Base-by-base conservation (phyloP, 1,140 invertebrate genomes). In the Acromyrmex charruanus region DNA sequence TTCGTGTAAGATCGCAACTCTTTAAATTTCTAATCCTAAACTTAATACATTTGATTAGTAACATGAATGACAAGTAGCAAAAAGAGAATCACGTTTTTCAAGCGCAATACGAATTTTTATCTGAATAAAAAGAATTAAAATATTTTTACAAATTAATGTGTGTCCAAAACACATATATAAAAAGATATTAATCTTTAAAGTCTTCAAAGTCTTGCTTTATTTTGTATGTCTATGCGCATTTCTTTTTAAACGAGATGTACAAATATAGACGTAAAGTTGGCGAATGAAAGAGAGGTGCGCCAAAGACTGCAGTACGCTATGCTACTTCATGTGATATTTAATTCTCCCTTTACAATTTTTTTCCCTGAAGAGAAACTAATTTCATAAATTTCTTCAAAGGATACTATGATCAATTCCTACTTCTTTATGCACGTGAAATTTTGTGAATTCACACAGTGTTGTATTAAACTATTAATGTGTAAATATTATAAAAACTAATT, bases 401-500 rank as follows among this genome's bases (percentile, higher is more conserved):
- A 28, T 39, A 39, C 39, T 51, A 31, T 82, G 18, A 21, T 61
- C 51, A 84, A 61, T 84, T 84, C 39, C 69, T 69, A 61, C 7
- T 75, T 75, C 9, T 84, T 39, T 49, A 75, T 84, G 69, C 28
- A 28, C 53, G 25, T 25, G 25, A 25, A 25, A 25, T 71, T 75
- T 18, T 51, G 39, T 44, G 14, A 71, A 12, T 61, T 44, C 71
- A 58, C 31, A 63, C 53, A 63, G n/a, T 75, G 18, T 82, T 84
- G n/a, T 74, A 84, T 14, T 61, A 25, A 84, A 63, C 16, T 61
- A 74, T 61, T 75, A 71, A 71, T 58, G 16, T 84, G 80, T 84
- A 75, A 74, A 84, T 84, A 74, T 49, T 82, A 82, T 63, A 61
- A 74, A 59, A 79, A 61, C 14, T 61, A 84, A 61, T 21, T 51